phyloP scores from a whole-genome alignment of 2,113 vertebrate species.

The Haliaeetus leucogaster region DNA sequence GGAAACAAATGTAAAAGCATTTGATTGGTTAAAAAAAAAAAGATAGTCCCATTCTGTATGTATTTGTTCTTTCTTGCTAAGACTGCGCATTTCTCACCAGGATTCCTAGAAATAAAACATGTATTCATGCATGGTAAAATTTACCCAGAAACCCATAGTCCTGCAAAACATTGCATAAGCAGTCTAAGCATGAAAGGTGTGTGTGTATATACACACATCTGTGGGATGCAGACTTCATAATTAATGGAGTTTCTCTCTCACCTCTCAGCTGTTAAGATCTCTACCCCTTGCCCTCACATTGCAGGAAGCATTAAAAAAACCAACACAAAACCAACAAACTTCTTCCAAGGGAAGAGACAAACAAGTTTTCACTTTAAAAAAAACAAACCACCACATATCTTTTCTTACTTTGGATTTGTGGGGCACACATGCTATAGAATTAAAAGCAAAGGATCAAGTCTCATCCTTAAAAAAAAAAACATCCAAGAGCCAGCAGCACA shows the following conservation, averaged over 20 bases:
- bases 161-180: not conserved
- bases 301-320: not conserved
- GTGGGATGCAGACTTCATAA: not conserved
- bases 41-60: not conserved
- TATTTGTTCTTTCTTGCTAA: not conserved
- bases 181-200: not conserved
- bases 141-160: not conserved
- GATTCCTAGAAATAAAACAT: not conserved
- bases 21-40: not conserved
- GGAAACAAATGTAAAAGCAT: not conserved
- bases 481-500: not conserved
- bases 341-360: conserved; percentile 34
- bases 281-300: not conserved
- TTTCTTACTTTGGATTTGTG: not conserved
- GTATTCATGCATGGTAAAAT: not conserved
- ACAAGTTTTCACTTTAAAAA: conserved; percentile 31
- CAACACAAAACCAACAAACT: not conserved
- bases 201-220: not conserved
- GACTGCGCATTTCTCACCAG: not conserved
- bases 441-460: conserved; percentile 14
- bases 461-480: not conserved
- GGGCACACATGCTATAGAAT: not conserved
- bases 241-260: not conserved
- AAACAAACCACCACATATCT: not conserved
- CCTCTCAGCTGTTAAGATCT: not conserved